phyloP scores from a whole-genome alignment of 2,888 invertebrate species.

The Leptarthrus brevirostris region DNA sequence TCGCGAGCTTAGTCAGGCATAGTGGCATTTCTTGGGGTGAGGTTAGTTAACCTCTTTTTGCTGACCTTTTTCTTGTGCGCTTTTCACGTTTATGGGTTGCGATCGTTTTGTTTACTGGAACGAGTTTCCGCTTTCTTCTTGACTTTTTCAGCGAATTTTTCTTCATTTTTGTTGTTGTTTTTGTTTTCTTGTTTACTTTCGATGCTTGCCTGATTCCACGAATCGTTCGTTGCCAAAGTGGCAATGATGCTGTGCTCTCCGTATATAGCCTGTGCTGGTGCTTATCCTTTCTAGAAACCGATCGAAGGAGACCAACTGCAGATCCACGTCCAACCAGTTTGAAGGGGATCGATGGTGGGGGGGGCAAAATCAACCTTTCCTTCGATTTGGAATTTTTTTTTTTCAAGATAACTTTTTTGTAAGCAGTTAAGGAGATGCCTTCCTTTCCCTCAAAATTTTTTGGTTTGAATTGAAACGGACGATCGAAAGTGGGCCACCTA shows the following conservation, averaged over 20 bases:
- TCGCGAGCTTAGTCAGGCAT: neutral
- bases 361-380: neutral
- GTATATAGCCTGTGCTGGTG: too few species aligned
- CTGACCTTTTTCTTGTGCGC: neutral
- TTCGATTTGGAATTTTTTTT: neutral
- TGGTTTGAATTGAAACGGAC: constrained; percentile 4
- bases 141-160: neutral
- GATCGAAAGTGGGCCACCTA: constrained; percentile 28
- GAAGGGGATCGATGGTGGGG: neutral
- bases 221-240: neutral
- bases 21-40: neutral
- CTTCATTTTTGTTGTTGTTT: neutral
- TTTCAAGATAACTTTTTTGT: neutral
- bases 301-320: neutral
- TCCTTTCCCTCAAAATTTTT: neutral
- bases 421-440: neutral
- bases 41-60: neutral
- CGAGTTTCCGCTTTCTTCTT: constrained; percentile 1
- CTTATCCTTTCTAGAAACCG: neutral
- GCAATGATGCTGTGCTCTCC: neutral
- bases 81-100: neutral
- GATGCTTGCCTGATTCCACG: neutral
- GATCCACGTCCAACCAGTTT: neutral
- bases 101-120: neutral
- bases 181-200: neutral